phyloP scores from a whole-genome alignment of 2,888 invertebrate genomes.

The Pelosia muscerda region DNA sequence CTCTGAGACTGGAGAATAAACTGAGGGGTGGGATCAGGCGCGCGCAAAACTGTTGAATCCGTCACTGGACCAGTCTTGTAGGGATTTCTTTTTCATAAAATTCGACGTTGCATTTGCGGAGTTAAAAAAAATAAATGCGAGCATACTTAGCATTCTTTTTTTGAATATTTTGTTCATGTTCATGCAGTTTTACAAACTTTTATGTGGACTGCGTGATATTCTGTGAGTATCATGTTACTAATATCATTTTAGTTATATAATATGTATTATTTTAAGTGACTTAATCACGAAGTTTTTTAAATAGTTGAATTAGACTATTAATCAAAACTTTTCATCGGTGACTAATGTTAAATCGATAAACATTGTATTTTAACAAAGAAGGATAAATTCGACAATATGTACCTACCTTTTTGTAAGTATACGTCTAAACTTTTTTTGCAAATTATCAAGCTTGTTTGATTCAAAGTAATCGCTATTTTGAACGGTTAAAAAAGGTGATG shows the following conservation, averaged over 20 bases:
- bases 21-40: slow-evolving; percentile 72
- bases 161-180: neutral
- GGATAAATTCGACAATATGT: no score
- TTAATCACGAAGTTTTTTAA: neutral
- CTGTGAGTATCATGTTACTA: neutral
- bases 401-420: no score
- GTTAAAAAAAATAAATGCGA: no score
- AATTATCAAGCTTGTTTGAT: no score
- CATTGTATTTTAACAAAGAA: neutral
- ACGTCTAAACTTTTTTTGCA: no score
- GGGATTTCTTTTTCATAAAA: slow-evolving; percentile 52
- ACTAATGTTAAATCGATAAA: neutral
- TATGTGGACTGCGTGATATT: neutral
- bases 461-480: no score
- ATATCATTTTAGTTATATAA: neutral
- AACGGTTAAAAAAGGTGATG: no score
- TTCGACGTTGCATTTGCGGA: slow-evolving; percentile 45
- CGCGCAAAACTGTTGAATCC: slow-evolving; percentile 83
- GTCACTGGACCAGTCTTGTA: slow-evolving; percentile 56
- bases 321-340: neutral
- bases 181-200: neutral
- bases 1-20: slow-evolving; percentile 49
- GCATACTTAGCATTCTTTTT: slow-evolving; percentile 22
- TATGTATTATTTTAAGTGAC: neutral
- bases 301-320: no score